Evolutionary conservation across 92 coral and sea anemone genomes (phyloP).

Genomic region (Siderastrea radians): DNA sequence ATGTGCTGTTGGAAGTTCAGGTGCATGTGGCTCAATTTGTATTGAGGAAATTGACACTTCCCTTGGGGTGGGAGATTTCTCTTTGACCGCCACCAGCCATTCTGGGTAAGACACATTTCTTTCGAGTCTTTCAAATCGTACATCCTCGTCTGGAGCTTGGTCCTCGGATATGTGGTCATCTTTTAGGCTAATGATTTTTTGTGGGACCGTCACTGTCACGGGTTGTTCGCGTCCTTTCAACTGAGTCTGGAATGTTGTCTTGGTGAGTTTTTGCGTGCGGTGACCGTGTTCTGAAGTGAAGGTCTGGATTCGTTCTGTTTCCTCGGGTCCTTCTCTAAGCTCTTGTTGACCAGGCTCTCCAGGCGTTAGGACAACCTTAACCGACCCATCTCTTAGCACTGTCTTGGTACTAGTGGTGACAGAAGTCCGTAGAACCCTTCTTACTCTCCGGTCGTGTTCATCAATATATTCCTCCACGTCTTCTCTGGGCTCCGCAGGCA

Average conservation of each 20-base stretch:
- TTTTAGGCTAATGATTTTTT: not conserved
- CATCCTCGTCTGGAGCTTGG: not conserved
- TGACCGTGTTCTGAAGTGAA: slow-evolving; percentile 23
- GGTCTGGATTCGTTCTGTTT: slow-evolving; percentile 25
- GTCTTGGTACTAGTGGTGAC: slow-evolving; percentile 61
- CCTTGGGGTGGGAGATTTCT: not conserved
- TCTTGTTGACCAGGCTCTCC: slow-evolving; percentile 37
- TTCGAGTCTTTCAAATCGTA: not conserved
- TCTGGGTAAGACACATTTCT: slow-evolving; percentile 22
- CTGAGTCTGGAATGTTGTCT: slow-evolving; percentile 21
- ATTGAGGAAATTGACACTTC: slow-evolving; percentile 15
- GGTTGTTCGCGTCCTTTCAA: not conserved
- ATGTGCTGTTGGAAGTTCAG: slow-evolving; percentile 6
- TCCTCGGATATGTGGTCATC: not conserved
- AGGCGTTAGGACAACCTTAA: slow-evolving; percentile 54
- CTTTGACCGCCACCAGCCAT: not conserved
- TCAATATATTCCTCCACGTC: slow-evolving; percentile 74
- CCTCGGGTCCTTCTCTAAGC: slow-evolving; percentile 18
- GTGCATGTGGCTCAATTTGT: not conserved
- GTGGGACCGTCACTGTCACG: not conserved
- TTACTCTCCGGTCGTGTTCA: slow-evolving; percentile 76
- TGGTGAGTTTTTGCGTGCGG: slow-evolving; percentile 42
- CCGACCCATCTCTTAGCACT: slow-evolving; percentile 48
- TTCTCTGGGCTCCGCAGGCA: slow-evolving; percentile 42
- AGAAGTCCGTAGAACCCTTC: slow-evolving; percentile 61